These are phyloP conservation scores for Borostomias antarcticus DNA, from an alignment of 2,797 vertebrate species.

Conservation along the genomic window DNA sequence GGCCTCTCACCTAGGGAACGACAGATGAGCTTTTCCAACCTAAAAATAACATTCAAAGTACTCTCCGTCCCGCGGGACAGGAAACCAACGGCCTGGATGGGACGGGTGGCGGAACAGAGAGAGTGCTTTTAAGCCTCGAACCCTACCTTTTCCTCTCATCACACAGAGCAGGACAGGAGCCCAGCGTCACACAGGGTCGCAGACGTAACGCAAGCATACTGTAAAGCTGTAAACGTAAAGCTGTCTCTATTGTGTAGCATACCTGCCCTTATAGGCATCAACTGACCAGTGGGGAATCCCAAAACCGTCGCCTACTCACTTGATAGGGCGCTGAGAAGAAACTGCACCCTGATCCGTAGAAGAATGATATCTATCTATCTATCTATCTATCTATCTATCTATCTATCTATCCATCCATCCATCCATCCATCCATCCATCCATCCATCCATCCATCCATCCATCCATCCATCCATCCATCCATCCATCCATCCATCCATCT, in stretches of 20 bases:
- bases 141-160: conserved; percentile 44
- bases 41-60: conserved; percentile 71
- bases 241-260: too few relatives aligned
- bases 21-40: conserved; percentile 64
- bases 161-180: conserved; percentile 26
- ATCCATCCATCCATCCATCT: background rate
- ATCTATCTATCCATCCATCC: too few relatives aligned
- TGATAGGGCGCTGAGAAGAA: too few relatives aligned
- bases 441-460: background rate
- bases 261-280: too few relatives aligned
- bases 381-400: conserved; percentile 36
- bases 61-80: conserved; percentile 54
- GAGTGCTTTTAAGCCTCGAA: conserved; percentile 58
- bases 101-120: conserved; percentile 49
- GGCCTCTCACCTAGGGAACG: conserved; percentile 64
- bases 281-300: too few relatives aligned
- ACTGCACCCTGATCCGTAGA: too few relatives aligned
- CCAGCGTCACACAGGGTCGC: background rate
- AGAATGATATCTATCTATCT: conserved; percentile 46
- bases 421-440: background rate
- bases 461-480: too few relatives aligned
- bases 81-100: conserved; percentile 63
- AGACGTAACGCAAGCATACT: background rate
- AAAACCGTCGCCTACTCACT: too few relatives aligned
- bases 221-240: too few relatives aligned